phyloP scores from a whole-genome alignment of 1,140 invertebrate genomes.

The Papilio helenus region DNA sequence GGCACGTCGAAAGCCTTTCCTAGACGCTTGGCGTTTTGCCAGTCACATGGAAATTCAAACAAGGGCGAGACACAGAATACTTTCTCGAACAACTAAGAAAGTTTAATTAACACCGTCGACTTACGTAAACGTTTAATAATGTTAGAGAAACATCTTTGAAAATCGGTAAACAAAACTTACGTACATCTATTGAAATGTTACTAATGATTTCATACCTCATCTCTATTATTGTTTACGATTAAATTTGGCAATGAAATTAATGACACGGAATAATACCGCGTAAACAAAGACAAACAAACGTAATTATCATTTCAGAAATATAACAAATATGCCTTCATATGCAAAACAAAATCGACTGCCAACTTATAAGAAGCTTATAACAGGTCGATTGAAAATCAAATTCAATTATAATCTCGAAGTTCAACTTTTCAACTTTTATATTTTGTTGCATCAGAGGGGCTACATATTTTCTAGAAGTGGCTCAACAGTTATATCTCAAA shows the following conservation, averaged over 20 bases:
- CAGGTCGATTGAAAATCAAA: no score
- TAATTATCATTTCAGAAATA: neutral
- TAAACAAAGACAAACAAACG: neutral
- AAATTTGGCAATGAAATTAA: neutral
- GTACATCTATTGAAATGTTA: neutral
- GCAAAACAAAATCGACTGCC: neutral
- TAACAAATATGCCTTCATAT: neutral
- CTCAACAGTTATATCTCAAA: neutral
- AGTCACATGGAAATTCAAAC: slow-evolving; percentile 38
- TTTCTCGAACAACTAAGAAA: slow-evolving; percentile 23
- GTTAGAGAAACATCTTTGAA: neutral
- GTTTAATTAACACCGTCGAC: slow-evolving; percentile 31
- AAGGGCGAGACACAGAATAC: slow-evolving; percentile 19
- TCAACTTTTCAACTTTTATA: no score
- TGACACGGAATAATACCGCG: neutral
- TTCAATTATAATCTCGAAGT: no score
- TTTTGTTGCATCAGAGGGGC: no score
- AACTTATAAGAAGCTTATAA: neutral
- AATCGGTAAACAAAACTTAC: neutral
- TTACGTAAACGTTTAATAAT: slow-evolving; percentile 6
- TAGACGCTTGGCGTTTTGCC: slow-evolving; percentile 33
- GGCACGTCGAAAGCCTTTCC: slow-evolving; percentile 27
- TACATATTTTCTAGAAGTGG: no score
- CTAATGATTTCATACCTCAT: neutral
- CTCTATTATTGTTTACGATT: neutral